A percentile compares a stretch with the other conserved stretches of the same genome.
Conservation (phyloP, 1,140 invertebrate genomes). For the Bombus polaris region DNA sequence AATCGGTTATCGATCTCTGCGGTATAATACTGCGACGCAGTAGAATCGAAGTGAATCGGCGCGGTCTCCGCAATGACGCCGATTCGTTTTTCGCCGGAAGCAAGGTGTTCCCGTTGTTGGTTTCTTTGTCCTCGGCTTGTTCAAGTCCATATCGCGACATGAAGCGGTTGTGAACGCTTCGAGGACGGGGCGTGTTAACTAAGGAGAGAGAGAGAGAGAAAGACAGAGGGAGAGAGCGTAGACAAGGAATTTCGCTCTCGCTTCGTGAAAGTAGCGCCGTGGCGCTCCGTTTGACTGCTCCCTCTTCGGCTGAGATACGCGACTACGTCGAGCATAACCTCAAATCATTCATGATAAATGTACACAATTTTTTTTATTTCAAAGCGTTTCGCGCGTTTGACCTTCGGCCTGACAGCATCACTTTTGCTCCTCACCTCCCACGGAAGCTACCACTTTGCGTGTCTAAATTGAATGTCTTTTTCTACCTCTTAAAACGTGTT, state of each 20-base stretch:
- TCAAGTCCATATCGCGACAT: constrained; percentile 29
- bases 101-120: constrained; percentile 1
- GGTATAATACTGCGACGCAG: constrained; percentile 69
- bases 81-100: constrained; percentile 29
- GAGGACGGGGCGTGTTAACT: constrained; percentile 47
- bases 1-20: constrained; percentile 69
- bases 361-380: constrained; percentile 10
- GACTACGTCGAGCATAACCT: constrained; percentile 63
- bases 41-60: constrained; percentile 19
- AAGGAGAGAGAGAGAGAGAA: neutral
- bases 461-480: constrained; percentile 30
- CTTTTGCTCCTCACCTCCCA: neutral
- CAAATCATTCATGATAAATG: constrained; percentile 48
- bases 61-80: constrained; percentile 58
- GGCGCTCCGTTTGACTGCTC: constrained; percentile 58
- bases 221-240: constrained; percentile 16
- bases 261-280: constrained; percentile 69
- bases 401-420: constrained; percentile 16
- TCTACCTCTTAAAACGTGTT: neutral
- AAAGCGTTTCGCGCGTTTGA: neutral
- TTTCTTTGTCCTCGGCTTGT: constrained; percentile 45
- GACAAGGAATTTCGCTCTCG: constrained; percentile 64
- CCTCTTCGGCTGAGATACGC: constrained; percentile 24
- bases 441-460: constrained; percentile 25
- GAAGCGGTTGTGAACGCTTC: constrained; percentile 24